A percentile compares a stretch with the other conserved stretches of the same genome.
Conservation (phyloP, 2,797 vertebrate species). For the Fundulus diaphanus region DNA sequence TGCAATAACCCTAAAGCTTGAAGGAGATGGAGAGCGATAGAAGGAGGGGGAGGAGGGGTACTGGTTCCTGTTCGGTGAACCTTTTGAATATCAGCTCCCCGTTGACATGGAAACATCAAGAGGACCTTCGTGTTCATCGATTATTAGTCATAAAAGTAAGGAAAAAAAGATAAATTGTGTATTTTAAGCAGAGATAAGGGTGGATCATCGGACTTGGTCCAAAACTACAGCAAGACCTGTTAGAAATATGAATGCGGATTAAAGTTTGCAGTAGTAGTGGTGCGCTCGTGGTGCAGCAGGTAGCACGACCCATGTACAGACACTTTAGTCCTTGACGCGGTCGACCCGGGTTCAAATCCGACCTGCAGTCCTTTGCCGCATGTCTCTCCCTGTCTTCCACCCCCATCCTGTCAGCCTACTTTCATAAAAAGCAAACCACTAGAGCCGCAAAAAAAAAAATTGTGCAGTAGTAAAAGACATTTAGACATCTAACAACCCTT, state of each 20-base stretch:
- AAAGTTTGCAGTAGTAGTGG: background rate
- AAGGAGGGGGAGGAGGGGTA: constrained; percentile 21
- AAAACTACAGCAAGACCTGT: constrained; percentile 40
- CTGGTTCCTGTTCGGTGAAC: constrained; percentile 65
- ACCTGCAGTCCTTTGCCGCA: no score
- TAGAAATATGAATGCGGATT: constrained; percentile 7
- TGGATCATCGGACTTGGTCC: constrained; percentile 68
- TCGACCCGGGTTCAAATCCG: no score
- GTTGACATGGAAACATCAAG: constrained; percentile 73
- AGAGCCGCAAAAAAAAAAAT: no score
- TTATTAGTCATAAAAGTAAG: constrained; percentile 55
- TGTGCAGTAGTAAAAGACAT: background rate
- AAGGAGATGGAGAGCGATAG: constrained; percentile 58
- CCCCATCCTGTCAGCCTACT: no score
- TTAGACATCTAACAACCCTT: constrained; percentile 2
- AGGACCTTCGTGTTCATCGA: constrained; percentile 73
- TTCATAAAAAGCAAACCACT: no score
- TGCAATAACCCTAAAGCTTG: constrained; percentile 80
- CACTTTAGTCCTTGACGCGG: no score
- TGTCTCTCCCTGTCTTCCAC: no score
- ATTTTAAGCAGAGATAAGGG: constrained; percentile 67
- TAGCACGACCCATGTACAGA: no score
- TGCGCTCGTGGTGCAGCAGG: no score
- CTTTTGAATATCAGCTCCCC: constrained; percentile 67
- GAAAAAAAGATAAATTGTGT: constrained; percentile 68